phyloP scores from a whole-genome alignment of 1,140 invertebrate genomes.

The Pararge aegeria region DNA sequence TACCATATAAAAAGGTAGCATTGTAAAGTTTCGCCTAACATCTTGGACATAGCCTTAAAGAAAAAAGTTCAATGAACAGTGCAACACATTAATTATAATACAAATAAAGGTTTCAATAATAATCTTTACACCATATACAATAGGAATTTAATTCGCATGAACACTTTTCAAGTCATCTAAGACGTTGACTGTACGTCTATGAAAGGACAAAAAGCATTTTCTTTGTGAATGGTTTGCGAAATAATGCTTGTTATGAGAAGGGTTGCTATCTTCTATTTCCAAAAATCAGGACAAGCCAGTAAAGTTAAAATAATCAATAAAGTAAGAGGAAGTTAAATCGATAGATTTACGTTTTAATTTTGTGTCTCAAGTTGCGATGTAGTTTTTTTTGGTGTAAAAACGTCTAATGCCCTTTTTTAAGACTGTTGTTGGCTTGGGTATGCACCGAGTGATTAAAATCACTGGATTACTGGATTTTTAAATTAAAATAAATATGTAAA shows the following conservation, averaged over 20 bases:
- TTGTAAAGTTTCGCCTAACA: background rate
- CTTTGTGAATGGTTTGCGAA: slow-evolving; percentile 21
- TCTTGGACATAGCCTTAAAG: background rate
- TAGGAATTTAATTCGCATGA: background rate
- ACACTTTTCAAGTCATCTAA: background rate
- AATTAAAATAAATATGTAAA: too few relatives aligned
- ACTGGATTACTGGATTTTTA: too few relatives aligned
- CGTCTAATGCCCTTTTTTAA: too few relatives aligned
- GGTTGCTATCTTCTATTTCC: background rate
- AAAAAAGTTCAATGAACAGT: background rate
- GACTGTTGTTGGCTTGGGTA: too few relatives aligned
- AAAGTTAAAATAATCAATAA: too few relatives aligned
- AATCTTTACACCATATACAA: background rate
- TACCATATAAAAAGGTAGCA: background rate
- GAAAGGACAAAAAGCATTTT: slow-evolving; percentile 17
- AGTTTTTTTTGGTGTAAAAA: too few relatives aligned
- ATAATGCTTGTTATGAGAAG: slow-evolving; percentile 18
- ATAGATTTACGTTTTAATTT: too few relatives aligned
- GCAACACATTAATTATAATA: background rate
- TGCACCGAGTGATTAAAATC: too few relatives aligned
- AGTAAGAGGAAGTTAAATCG: too few relatives aligned
- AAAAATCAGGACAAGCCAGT: background rate
- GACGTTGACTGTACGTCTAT: slow-evolving; percentile 11
- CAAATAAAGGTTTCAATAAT: slow-evolving; percentile 3
- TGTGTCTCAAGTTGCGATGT: too few relatives aligned